A percentile compares a stretch with the other conserved stretches of the same genome.
These are phyloP conservation scores for Dichetophora obliterata DNA, from an alignment of 2,888 invertebrate species.

Conservation along the genomic window DNA sequence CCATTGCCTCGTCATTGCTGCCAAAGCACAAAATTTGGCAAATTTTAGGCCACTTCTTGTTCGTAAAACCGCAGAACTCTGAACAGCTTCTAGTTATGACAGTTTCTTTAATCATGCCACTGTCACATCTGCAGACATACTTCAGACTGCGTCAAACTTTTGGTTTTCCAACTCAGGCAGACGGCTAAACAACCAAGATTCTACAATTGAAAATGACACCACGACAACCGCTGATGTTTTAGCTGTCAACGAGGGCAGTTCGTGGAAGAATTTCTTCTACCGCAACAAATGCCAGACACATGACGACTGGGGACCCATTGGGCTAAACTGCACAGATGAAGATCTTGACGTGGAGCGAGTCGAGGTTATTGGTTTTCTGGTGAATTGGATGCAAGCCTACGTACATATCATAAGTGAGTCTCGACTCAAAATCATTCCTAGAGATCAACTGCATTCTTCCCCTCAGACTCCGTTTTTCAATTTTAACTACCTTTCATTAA, in stretches of 20 bases:
- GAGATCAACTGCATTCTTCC: not conserved
- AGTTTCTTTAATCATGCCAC: slow-evolving; percentile 39
- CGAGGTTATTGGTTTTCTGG: slow-evolving; percentile 76
- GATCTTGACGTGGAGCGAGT: slow-evolving; percentile 59
- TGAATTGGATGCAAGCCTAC: slow-evolving; percentile 80
- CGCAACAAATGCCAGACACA: slow-evolving; percentile 57
- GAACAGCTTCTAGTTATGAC: not conserved
- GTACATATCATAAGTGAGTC: slow-evolving; percentile 79
- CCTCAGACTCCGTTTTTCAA: not conserved
- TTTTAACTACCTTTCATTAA: not conserved
- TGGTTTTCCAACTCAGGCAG: slow-evolving; percentile 32
- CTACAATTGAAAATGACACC: not conserved
- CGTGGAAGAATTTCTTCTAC: slow-evolving; percentile 55
- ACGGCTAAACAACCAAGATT: not conserved
- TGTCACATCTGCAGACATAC: slow-evolving; percentile 52
- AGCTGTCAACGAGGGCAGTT: not conserved
- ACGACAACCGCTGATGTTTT: not conserved
- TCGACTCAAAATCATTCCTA: not conserved
- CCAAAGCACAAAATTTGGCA: not conserved
- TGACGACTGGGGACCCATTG: slow-evolving; percentile 61
- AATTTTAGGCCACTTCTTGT: not conserved
- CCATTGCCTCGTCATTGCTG: not conserved
- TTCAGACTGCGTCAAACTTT: slow-evolving; percentile 50
- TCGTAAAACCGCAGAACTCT: not conserved
- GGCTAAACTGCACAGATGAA: slow-evolving; percentile 60